Base-by-base conservation (phyloP, 2,888 invertebrate species). In the Drosophila histrio region DNA sequence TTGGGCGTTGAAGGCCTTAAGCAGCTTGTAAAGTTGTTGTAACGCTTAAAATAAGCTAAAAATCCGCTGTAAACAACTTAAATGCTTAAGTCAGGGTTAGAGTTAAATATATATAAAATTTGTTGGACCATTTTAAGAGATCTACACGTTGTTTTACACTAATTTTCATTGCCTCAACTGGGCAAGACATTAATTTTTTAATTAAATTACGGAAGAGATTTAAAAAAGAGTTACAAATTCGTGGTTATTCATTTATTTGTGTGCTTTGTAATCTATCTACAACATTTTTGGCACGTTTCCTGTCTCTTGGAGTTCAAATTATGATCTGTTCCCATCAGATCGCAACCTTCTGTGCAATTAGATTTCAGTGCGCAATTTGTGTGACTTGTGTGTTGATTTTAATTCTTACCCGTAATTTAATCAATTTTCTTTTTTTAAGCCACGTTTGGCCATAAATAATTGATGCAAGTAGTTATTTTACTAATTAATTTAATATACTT, bases 351-450 rank as follows among this genome's bases (percentile, higher is more conserved):
- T 21, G 13, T 43, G 24, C 36, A 57, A 39, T 64, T 43, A 44
- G 11, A 24, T 38, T 53, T 36, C n/a, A 30, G 36, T 15, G 15
- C 38, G 32, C 38, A 52, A 64, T 69, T 62, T 43, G 32, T 43
- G 32, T 38, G 36, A 50, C 41, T 69, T 49, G 28, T 71, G 46
- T 60, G 41, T 44, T 58, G 54, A 38, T 46, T 76, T 63, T 63
- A 69, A 67, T 75, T 72, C 59, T 62, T 43, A 11, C 5, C 50
- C 28, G 50, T 72, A 62, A 67, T 68, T 71, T 63, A 65, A 77
- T 77, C 60, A 69, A 73, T 71, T 72, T 41, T 47, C 49, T 34
- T 32, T 71, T 71, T 24, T 49, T 38, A 44, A 65, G 62, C 64
- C 61, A 59, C 53, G 63, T 39, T 56, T 53, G n/a, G n/a, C n/a